Conservation (phyloP, 2,113 vertebrate species). For the Dasyornis broadbenti region DNA sequence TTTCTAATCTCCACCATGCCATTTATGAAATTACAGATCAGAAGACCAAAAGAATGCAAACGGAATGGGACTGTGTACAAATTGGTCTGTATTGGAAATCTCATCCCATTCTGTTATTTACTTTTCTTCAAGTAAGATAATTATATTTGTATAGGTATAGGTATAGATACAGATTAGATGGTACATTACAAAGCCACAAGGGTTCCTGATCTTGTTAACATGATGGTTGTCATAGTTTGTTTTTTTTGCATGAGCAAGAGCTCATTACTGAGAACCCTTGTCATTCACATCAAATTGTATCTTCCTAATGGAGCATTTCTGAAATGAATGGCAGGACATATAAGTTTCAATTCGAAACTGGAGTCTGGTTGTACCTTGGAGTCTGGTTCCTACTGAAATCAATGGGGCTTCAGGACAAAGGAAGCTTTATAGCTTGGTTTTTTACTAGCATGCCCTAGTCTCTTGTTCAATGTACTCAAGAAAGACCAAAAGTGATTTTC, state of each 20-base stretch:
- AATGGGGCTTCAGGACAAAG: neutral
- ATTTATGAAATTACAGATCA: neutral
- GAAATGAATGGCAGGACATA: conserved; percentile 8
- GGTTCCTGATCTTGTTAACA: conserved; percentile 47
- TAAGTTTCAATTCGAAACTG: conserved; percentile 4
- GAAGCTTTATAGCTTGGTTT: neutral
- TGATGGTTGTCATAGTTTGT: conserved; percentile 53
- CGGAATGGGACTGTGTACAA: neutral
- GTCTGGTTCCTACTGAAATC: neutral
- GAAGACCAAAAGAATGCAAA: neutral
- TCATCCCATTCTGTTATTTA: conserved; percentile 24
- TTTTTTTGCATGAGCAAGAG: conserved; percentile 56
- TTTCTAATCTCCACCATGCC: neutral
- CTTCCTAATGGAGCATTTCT: conserved; percentile 23
- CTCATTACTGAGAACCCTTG: conserved; percentile 39
- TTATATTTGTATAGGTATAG: conserved; percentile 41
- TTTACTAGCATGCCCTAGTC: neutral
- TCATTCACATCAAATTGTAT: conserved; percentile 39
- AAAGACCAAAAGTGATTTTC: neutral
- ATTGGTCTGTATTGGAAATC: neutral
- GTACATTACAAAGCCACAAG: conserved; percentile 42
- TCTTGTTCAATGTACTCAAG: neutral
- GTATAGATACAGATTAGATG: conserved; percentile 40
- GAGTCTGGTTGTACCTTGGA: neutral
- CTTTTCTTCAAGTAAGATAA: conserved; percentile 21